A percentile compares a stretch with the other conserved stretches of the same genome.
Conservation (phyloP, 2,113 vertebrate species). For the Pachypanchax playfairii region DNA sequence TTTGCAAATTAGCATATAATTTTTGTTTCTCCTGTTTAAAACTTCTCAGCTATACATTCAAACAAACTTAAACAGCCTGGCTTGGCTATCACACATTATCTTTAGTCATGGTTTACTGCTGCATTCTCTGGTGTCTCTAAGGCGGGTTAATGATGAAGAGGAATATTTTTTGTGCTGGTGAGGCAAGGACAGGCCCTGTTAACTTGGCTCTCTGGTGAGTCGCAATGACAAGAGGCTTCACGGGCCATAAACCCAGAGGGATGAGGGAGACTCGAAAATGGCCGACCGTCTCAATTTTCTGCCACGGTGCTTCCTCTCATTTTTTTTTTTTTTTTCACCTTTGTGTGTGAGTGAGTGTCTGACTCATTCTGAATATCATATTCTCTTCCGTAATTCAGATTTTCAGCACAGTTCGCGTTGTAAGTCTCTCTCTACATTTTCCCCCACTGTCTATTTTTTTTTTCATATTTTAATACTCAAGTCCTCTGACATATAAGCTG, state of each 20-base stretch:
- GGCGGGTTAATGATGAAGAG: slow-evolving; percentile 67
- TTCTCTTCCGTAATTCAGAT: slow-evolving; percentile 35
- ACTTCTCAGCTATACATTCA: neutral
- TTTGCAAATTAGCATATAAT: no score
- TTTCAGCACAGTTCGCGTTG: slow-evolving; percentile 7
- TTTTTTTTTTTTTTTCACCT: slow-evolving; percentile 12
- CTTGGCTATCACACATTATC: slow-evolving; percentile 10
- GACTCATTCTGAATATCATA: slow-evolving; percentile 40
- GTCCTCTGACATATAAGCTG: neutral
- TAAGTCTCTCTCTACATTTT: neutral
- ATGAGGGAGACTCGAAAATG: slow-evolving; percentile 73
- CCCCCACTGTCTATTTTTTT: no score
- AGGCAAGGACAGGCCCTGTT: slow-evolving; percentile 74
- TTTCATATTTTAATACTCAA: neutral
- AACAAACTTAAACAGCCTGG: neutral
- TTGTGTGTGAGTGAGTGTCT: slow-evolving; percentile 16
- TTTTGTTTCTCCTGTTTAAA: neutral
- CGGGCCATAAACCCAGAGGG: slow-evolving; percentile 77
- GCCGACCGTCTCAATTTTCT: slow-evolving; percentile 80
- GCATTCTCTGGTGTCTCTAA: slow-evolving; percentile 34
- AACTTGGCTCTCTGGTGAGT: slow-evolving; percentile 72
- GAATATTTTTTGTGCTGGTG: slow-evolving; percentile 54
- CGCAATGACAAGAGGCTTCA: slow-evolving; percentile 78
- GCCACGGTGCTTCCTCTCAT: slow-evolving; percentile 67
- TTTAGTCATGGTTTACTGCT: neutral